These are phyloP conservation scores for Sapajus apella DNA, from an alignment of 2,113 vertebrate genomes.

Conservation along the genomic window DNA sequence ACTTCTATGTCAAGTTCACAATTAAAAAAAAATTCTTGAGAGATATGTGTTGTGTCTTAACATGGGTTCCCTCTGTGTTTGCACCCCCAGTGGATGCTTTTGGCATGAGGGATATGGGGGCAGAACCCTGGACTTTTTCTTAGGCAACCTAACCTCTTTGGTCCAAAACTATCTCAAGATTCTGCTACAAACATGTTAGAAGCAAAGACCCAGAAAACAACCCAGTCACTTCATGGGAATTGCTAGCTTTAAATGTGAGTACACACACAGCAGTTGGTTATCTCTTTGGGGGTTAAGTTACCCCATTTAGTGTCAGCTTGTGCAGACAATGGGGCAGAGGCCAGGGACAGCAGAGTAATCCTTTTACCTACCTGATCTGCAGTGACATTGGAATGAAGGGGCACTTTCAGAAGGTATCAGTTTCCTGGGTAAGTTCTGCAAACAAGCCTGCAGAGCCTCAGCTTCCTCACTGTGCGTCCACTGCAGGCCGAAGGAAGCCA, in stretches of 20 bases:
- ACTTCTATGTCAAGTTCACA: neutral
- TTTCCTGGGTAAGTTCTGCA: conserved; percentile 84
- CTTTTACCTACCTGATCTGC: conserved; percentile 82
- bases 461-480: neutral
- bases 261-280: conserved; percentile 70
- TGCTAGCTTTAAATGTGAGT: conserved; percentile 75
- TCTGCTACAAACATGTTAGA: conserved; percentile 49
- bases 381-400: conserved; percentile 81
- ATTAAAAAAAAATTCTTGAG: neutral
- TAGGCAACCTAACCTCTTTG: neutral
- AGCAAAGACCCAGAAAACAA: conserved; percentile 59
- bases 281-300: conserved; percentile 80
- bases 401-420: conserved; percentile 84
- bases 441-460: conserved; percentile 43
- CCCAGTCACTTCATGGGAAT: conserved; percentile 87
- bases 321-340: conserved; percentile 86
- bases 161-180: neutral
- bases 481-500: neutral
- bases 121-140: neutral
- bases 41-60: fast-evolving
- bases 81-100: neutral
- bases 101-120: neutral
- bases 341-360: conserved; percentile 84
- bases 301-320: conserved; percentile 73
- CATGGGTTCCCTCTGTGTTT: fast-evolving